Evolutionary conservation across 2,113 vertebrate genomes (phyloP).

Genomic region (Sapayoa aenigma): DNA sequence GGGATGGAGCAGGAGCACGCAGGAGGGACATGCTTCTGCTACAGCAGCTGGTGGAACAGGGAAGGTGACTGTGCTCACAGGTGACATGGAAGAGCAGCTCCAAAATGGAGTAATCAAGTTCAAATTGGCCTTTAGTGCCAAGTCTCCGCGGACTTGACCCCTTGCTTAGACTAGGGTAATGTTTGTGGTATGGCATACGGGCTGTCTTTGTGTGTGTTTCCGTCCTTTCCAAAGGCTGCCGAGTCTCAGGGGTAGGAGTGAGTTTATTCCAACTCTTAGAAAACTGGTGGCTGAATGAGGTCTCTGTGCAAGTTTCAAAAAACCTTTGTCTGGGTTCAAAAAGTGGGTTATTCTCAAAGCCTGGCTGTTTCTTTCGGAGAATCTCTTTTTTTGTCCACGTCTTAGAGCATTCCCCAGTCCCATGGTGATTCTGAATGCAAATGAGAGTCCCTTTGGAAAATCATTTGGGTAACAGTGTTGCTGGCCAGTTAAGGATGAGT

Average conservation of each 20-base stretch:
- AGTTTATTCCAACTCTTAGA: background rate
- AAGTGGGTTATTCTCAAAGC: constrained; percentile 26
- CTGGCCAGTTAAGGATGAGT: background rate
- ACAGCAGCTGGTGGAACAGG: background rate
- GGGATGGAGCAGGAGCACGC: background rate
- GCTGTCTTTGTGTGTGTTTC: background rate
- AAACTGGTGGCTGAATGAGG: background rate
- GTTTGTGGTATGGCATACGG: accelerated
- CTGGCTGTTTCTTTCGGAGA: background rate
- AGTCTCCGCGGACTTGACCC: background rate
- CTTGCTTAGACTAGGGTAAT: background rate
- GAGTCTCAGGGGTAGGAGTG: background rate
- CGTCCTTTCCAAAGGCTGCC: background rate
- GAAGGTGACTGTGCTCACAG: background rate
- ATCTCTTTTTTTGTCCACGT: background rate
- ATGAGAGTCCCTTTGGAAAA: background rate
- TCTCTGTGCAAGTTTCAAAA: constrained; percentile 11
- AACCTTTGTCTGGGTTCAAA: background rate
- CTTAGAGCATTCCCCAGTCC: background rate
- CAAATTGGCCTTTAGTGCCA: background rate
- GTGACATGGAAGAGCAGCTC: background rate
- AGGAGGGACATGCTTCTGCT: accelerated
- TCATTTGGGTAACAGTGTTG: background rate
- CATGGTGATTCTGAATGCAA: background rate
- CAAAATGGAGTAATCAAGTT: background rate